Evolutionary conservation across 2,888 invertebrate genomes (phyloP), one percentile per base, ranked within the genome.

Genomic region (Pseudolycoriella hygida): DNA sequence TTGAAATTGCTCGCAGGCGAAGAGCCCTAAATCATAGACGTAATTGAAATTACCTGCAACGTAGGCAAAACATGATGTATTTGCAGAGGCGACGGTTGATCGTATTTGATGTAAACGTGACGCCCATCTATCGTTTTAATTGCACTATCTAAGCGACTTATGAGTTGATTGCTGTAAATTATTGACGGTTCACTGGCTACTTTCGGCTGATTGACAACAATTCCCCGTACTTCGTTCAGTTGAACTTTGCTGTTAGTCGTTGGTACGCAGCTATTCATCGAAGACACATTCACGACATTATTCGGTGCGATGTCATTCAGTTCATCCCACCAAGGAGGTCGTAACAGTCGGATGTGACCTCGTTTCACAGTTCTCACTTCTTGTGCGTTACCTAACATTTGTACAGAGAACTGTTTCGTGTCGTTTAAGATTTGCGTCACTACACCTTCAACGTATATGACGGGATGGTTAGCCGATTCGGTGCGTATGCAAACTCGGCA

Each of bases 291-390:
- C 17, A 14, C 11, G 5, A n/a, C 2, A 5, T 30, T 40, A 17
- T 17, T 38, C 43, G 46, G 45, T 34, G 68, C 67, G 0, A 73
- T 67, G 55, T 82, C 83, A 56, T 83, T 87, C 48, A 96, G 64
- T 66, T 97, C 96, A 57, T 96, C 97, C 68, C 84, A 87, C 96
- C 97, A 97, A 0, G 96, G 97, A 14, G 94, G 92, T 58, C 84
- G 77, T 52, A 94, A 69, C 19, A 97, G 72, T 18, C 97, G 75
- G 48, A 97, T 69, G 61, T 93, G 90, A 3, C 94, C 89, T 32
- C 96, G 73, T 58, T 87, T 83, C 50, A 92, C 87, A 56, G 50
- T 59, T 60, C 76, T 73, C 57, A 70, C 66, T 46, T 64, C 70
- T 46, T 66, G 64, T 50, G 66, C 64, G 53, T 67, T 67, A 38